Base-by-base conservation (phyloP, 2,888 invertebrate species). In the Ichneumoninae sp. region DNA sequence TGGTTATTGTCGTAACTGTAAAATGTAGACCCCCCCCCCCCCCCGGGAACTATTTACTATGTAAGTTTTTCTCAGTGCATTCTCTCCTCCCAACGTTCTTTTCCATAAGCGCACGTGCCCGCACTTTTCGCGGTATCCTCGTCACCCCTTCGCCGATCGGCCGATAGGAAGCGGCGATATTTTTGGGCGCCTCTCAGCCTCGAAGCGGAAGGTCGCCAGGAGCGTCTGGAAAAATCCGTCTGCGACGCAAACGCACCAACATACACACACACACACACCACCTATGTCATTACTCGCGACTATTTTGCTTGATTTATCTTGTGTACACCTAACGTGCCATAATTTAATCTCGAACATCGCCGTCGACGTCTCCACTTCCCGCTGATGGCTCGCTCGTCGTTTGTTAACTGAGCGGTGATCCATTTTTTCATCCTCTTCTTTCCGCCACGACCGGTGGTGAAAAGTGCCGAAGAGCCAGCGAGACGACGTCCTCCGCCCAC, bases 181-280 rank as follows among this genome's bases (percentile, higher is more conserved):
- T 83, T 83, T 57, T 70, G 83, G 83, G 65, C 70, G 66, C 36
- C 26, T 26, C 26, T 36, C 83, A 83, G 71, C 83, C 83, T 83
- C 83, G 83, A 83, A 80, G 80, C 83, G 83, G 75, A 83, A 80
- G 80, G 83, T 80, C 83, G 80, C 71, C 83, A 74, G 26, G 50
- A 13, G n/a, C 4, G 83, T 83, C 80, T 80, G 83, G 80, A 80
- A 80, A 83, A 80, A 83, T 76, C 30, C 65, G 78, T 62, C 78
- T 36, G 69, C 54, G 22, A 62, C 40, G 30, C 36, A 13, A 33
- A 52, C n/a, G 19, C 22, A 4, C 5, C 30, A 36, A 22, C 1
- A n/a, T n/a, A 22, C 22, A 4, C 30, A 33, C 30, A 47, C 33
- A 33, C 33, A 33, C 33, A 33, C 8, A 8, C 40, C 40, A 40